A percentile compares a stretch with the other conserved stretches of the same genome.
Conservation (phyloP, 2,797 vertebrate genomes). For the Poecile montanus region DNA sequence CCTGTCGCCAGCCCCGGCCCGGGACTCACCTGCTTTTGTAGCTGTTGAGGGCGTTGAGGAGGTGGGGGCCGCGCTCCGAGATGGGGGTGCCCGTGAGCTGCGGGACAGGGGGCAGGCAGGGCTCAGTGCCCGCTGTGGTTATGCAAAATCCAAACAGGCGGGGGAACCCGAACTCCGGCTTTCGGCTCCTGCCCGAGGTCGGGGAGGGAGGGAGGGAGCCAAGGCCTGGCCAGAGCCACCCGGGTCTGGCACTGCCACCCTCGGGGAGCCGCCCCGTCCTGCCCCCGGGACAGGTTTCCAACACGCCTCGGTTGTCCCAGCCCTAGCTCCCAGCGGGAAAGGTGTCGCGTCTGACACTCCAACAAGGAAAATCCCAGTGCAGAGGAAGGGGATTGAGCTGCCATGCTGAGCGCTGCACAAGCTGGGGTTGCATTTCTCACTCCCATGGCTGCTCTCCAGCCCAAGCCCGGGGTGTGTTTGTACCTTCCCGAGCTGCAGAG, state of each 20-base stretch:
- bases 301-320: fast-evolving
- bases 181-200: not conserved
- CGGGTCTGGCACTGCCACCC: not conserved
- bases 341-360: not conserved
- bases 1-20: fast-evolving
- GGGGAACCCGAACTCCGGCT: slow-evolving; percentile 12
- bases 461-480: fast-evolving
- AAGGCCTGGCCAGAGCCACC: not conserved
- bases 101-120: not conserved
- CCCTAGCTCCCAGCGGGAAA: not conserved
- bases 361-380: not conserved
- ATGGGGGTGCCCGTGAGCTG: slow-evolving; percentile 88
- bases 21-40: slow-evolving; percentile 94
- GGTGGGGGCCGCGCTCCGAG: slow-evolving; percentile 84
- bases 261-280: not conserved
- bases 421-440: fast-evolving
- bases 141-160: not conserved
- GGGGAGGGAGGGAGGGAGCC: not conserved
- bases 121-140: not conserved
- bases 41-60: slow-evolving; percentile 92
- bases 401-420: fast-evolving
- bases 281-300: fast-evolving
- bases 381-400: not conserved
- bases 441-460: not conserved
- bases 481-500: slow-evolving; percentile 93